Percentiles rank a stretch among this genome's conserved stretches.
phyloP scores from a whole-genome alignment of 2,888 invertebrate genomes.

The Pyrrhosoma nymphula region DNA sequence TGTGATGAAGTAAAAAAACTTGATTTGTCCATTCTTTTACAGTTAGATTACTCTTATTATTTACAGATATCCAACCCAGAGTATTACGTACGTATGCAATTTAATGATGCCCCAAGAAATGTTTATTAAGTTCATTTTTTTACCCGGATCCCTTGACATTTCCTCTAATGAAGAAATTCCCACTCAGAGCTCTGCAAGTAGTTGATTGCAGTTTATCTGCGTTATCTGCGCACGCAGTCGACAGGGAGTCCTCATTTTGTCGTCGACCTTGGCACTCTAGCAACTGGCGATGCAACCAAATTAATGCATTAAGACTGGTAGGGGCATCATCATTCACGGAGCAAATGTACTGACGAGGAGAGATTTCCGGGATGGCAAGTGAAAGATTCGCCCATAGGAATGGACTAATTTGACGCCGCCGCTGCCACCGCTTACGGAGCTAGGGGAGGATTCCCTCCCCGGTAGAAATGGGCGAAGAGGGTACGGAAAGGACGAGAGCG shows the following conservation, averaged over 20 bases:
- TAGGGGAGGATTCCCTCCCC: background rate
- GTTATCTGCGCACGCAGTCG: background rate
- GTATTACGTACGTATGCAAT: too few relatives aligned
- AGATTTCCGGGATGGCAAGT: background rate
- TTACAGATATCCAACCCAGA: too few relatives aligned
- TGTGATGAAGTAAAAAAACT: too few relatives aligned
- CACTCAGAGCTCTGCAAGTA: background rate
- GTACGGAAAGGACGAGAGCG: too few relatives aligned
- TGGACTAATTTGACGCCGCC: background rate
- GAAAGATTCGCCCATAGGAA: constrained; percentile 11
- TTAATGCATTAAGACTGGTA: background rate
- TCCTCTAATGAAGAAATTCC: background rate
- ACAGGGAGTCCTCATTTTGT: background rate
- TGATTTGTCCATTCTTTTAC: too few relatives aligned
- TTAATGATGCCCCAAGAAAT: too few relatives aligned
- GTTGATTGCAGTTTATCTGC: background rate
- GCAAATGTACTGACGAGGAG: background rate
- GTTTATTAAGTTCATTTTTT: too few relatives aligned
- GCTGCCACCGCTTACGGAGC: background rate
- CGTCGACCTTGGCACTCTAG: background rate
- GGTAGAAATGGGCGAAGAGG: background rate
- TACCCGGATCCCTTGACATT: background rate
- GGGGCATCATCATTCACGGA: background rate
- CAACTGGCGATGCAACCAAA: background rate
- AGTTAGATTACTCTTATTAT: too few relatives aligned